phyloP scores from a whole-genome alignment of 2,888 invertebrate species.

The Netelia inedita region DNA sequence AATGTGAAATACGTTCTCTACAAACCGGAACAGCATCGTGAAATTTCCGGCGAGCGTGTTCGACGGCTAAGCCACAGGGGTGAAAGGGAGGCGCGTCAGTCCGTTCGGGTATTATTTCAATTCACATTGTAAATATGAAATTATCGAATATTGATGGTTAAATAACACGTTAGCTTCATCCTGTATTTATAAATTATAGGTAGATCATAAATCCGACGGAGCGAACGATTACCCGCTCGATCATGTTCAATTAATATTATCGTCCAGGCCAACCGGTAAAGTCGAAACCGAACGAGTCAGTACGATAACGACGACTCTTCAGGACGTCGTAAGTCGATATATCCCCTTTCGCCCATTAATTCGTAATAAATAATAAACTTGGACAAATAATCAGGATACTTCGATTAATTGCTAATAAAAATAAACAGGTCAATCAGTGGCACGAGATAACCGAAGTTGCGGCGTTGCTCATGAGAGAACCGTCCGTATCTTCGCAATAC shows the following conservation, averaged over 20 bases:
- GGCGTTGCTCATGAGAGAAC: constrained; percentile 79
- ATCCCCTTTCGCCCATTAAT: background rate
- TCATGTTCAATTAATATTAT: constrained; percentile 63
- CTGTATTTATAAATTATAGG: no score
- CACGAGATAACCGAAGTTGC: constrained; percentile 82
- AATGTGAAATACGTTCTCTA: constrained; percentile 85
- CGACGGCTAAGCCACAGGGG: constrained; percentile 44
- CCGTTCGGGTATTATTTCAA: constrained; percentile 44
- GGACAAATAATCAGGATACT: background rate
- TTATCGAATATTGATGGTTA: background rate
- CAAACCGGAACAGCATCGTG: constrained; percentile 80
- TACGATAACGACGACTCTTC: constrained; percentile 78
- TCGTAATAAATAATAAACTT: constrained; percentile 7
- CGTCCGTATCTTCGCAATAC: constrained; percentile 76
- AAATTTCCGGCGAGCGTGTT: constrained; percentile 29
- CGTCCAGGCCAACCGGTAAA: constrained; percentile 55
- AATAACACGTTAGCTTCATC: background rate
- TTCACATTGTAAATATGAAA: background rate
- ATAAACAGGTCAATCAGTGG: constrained; percentile 80
- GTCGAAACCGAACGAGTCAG: constrained; percentile 77
- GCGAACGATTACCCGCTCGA: constrained; percentile 51
- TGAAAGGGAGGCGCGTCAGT: constrained; percentile 38
- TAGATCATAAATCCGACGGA: constrained; percentile 5
- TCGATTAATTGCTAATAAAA: constrained; percentile 33
- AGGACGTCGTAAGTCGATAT: constrained; percentile 79